These are phyloP conservation scores for Casuarius casuarius DNA, from an alignment of 2,113 vertebrate genomes.

Conservation along the genomic window DNA sequence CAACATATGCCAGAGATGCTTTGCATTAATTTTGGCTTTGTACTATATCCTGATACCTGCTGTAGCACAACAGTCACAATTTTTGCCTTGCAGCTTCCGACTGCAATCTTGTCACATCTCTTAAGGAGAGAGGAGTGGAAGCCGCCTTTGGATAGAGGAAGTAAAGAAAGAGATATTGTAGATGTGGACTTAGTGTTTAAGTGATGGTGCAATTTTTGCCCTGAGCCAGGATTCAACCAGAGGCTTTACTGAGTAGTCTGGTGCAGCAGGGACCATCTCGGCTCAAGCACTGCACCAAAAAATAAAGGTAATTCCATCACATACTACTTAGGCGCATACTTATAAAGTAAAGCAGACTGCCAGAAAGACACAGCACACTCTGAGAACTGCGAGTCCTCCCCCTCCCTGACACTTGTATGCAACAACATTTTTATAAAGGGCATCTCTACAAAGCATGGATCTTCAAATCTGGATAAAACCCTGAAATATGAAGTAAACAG, in stretches of 20 bases:
- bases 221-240: not conserved
- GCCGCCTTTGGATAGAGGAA: not conserved
- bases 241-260: not conserved
- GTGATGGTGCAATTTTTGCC: not conserved
- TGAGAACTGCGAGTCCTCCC: not conserved
- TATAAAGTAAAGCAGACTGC: not conserved
- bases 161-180: not conserved
- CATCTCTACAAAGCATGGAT: not conserved
- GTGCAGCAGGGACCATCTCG: not conserved
- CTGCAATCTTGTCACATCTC: not conserved
- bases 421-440: not conserved
- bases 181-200: not conserved
- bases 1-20: not conserved
- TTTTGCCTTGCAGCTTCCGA: constrained; percentile 2
- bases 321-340: not conserved
- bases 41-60: not conserved
- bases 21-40: not conserved
- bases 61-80: not conserved
- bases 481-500: not conserved
- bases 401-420: not conserved
- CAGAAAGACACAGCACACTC: not conserved
- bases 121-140: not conserved
- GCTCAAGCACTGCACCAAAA: not conserved
- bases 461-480: not conserved
- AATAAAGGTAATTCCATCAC: not conserved